Evolutionary conservation across 2,113 vertebrate genomes (phyloP).

Genomic region (Sinocyclocheilus grahami): DNA sequence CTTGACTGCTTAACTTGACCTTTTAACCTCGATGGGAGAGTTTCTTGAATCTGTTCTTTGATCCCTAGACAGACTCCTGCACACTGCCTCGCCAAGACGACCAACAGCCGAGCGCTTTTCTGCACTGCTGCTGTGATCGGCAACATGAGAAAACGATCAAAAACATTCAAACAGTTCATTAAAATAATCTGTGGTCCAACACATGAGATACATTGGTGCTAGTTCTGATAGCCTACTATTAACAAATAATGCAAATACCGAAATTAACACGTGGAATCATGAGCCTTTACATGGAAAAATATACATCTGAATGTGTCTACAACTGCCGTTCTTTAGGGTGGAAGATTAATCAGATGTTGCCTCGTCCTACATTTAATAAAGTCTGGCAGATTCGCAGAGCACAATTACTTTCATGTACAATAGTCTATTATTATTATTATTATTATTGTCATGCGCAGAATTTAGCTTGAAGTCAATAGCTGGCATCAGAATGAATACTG

Average conservation of each 20-base stretch:
- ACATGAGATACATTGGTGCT: not conserved
- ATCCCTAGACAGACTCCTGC: not conserved
- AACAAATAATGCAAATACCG: not conserved
- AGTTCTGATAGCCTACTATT: not conserved
- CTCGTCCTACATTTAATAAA: not conserved
- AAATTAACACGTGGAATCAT: not conserved
- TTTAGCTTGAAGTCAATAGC: not conserved
- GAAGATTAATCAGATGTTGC: not conserved
- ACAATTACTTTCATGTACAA: not conserved
- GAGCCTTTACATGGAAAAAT: not conserved
- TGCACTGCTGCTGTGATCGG: not conserved
- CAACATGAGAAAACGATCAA: constrained; percentile 12
- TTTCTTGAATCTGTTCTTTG: constrained; percentile 20
- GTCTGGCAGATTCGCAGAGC: not conserved
- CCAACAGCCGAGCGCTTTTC: not conserved
- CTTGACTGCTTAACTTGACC: constrained; percentile 51
- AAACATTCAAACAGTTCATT: not conserved
- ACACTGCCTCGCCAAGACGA: not conserved
- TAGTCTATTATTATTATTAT: no score
- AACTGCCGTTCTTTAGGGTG: not conserved
- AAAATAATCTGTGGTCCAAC: constrained; percentile 1
- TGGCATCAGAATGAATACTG: not conserved
- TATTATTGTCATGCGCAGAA: not conserved
- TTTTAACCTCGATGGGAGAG: constrained; percentile 42
- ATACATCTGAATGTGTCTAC: not conserved